Conservation (phyloP, 1,140 invertebrate genomes). For the Atopsyche davidsoni region DNA sequence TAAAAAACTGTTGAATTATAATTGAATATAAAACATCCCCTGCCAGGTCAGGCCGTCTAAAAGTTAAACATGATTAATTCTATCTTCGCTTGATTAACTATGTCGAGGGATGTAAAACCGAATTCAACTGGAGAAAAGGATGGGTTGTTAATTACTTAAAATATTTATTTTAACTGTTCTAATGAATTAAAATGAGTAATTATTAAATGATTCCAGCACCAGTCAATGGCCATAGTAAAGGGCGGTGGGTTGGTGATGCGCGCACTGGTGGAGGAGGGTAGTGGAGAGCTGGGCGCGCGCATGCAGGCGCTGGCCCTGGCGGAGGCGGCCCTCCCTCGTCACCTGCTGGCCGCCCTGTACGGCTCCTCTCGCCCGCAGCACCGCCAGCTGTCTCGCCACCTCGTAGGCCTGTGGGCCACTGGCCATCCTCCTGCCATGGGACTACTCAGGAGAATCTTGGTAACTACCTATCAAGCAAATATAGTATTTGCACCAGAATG, state of each 20-base stretch:
- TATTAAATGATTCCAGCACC: conserved; percentile 67
- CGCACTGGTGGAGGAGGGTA: conserved; percentile 96
- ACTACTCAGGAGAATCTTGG: conserved; percentile 83
- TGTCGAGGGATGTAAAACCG: too few relatives aligned
- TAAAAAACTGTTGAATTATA: too few relatives aligned
- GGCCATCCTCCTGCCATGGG: conserved; percentile 89
- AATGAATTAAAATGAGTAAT: too few relatives aligned
- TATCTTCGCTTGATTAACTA: too few relatives aligned
- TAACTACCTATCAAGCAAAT: too few relatives aligned
- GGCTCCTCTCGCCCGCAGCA: conserved; percentile 46
- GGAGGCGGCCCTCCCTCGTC: conserved; percentile 93
- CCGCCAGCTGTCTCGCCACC: conserved; percentile 87
- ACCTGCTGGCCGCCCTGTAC: conserved; percentile 88
- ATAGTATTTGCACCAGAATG: background rate
- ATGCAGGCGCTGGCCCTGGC: conserved; percentile 96
- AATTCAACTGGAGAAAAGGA: too few relatives aligned
- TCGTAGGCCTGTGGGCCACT: conserved; percentile 97
- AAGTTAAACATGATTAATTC: too few relatives aligned
- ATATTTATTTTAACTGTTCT: too few relatives aligned
- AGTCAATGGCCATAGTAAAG: conserved; percentile 95
- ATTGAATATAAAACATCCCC: too few relatives aligned
- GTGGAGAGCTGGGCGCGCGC: conserved; percentile 77
- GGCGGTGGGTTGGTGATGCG: conserved; percentile 95
- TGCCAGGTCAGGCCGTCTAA: too few relatives aligned
- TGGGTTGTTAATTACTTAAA: too few relatives aligned